These are phyloP conservation scores for Leguminivora glycinivorella DNA, from an alignment of 1,140 invertebrate genomes.

Conservation along the genomic window DNA sequence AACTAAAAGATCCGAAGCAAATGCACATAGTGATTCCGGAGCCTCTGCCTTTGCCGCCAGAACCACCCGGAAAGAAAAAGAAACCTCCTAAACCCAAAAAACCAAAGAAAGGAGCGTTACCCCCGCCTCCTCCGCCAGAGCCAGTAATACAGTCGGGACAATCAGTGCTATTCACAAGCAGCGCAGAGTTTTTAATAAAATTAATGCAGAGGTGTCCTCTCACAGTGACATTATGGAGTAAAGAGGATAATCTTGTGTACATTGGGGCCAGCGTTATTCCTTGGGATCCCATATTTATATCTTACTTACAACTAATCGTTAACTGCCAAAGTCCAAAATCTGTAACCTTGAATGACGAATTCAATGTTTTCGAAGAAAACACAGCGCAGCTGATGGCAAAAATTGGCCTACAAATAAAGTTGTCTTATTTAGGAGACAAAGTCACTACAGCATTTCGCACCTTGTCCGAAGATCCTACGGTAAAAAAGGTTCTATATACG, in stretches of 20 bases:
- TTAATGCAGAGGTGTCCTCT: conserved; percentile 64
- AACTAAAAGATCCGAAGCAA: conserved; percentile 71
- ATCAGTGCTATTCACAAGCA: conserved; percentile 69
- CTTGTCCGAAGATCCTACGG: conserved; percentile 64
- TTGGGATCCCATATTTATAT: conserved; percentile 62
- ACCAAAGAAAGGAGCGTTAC: conserved; percentile 53
- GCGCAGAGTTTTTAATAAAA: conserved; percentile 62
- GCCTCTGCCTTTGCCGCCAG: conserved; percentile 66
- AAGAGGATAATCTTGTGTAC: conserved; percentile 62
- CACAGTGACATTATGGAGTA: conserved; percentile 65
- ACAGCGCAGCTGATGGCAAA: conserved; percentile 67
- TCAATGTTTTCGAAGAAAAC: conserved; percentile 70
- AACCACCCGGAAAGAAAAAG: conserved; percentile 62
- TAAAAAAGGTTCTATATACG: conserved; percentile 69
- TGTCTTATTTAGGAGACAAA: conserved; percentile 62
- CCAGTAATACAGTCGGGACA: conserved; percentile 68
- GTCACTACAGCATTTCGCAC: conserved; percentile 64
- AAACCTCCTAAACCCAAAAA: conserved; percentile 53
- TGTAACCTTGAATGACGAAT: conserved; percentile 60
- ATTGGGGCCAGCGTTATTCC: conserved; percentile 56
- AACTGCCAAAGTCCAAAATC: conserved; percentile 51
- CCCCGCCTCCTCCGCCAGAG: conserved; percentile 65
- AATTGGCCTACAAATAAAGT: conserved; percentile 64
- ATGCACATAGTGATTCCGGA: conserved; percentile 73
- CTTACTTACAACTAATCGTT: conserved; percentile 57